phyloP scores from a whole-genome alignment of 2,888 invertebrate species.

The Euzetes globulus region DNA sequence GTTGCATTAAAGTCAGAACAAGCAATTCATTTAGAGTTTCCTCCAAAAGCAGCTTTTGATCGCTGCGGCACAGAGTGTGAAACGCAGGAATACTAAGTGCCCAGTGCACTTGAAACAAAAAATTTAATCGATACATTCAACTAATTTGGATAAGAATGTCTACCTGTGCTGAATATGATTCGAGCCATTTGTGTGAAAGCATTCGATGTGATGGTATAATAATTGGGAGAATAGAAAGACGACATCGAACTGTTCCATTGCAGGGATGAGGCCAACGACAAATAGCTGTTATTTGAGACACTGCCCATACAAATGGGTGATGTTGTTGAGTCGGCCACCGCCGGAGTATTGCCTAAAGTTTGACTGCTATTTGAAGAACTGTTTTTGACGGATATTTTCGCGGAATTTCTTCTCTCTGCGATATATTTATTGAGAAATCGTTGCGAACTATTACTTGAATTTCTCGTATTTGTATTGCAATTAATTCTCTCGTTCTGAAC shows the following conservation, averaged over 20 bases:
- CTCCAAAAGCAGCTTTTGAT: slow-evolving; percentile 34
- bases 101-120: slow-evolving; percentile 33
- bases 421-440: not conserved
- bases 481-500: slow-evolving; percentile 36
- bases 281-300: not conserved
- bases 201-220: not conserved
- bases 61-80: not conserved
- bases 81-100: slow-evolving; percentile 29
- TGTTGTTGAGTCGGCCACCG: not conserved
- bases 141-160: not conserved
- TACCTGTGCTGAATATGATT: slow-evolving; percentile 19
- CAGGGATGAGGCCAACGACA: not conserved
- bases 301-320: not conserved
- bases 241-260: not conserved
- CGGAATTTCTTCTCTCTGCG: not conserved
- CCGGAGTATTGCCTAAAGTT: not conserved
- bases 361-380: not conserved
- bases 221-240: not conserved
- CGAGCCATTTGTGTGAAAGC: not conserved
- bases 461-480: not conserved
- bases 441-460: not conserved
- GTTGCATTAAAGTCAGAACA: slow-evolving; percentile 22
- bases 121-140: slow-evolving; percentile 6
- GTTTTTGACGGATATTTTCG: not conserved
- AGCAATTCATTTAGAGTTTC: slow-evolving; percentile 33